A percentile compares a stretch with the other conserved stretches of the same genome.
phyloP scores from a whole-genome alignment of 1,140 invertebrate species.

The Brachionus calyciflorus region DNA sequence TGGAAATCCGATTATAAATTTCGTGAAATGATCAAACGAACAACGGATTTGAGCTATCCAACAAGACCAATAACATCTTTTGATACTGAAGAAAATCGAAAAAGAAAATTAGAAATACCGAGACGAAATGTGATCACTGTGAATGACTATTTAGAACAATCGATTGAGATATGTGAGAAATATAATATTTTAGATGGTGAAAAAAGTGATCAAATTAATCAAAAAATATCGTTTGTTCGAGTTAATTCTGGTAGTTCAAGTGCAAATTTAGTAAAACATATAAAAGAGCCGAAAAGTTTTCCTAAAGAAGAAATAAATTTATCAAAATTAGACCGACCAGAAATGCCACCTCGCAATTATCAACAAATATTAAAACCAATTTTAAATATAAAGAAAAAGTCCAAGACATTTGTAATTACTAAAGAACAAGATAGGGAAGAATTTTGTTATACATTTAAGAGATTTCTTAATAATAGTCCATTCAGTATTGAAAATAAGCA shows the following conservation, averaged over 20 bases:
- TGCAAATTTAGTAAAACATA: neutral
- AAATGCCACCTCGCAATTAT: too few relatives aligned
- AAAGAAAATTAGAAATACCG: neutral
- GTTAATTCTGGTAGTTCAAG: neutral
- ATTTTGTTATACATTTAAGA: neutral
- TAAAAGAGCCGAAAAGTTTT: neutral
- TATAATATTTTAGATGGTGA: neutral
- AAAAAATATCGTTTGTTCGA: conserved; percentile 14
- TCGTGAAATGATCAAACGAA: conserved; percentile 17
- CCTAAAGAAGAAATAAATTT: neutral
- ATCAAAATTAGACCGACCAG: neutral
- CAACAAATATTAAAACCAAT: neutral
- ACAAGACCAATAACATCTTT: neutral
- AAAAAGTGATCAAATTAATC: neutral
- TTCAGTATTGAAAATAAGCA: neutral
- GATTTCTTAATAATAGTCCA: conserved; percentile 27
- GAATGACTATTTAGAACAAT: neutral
- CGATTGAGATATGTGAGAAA: neutral
- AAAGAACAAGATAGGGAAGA: neutral
- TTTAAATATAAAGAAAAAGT: neutral
- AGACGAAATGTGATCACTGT: neutral
- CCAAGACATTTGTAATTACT: neutral
- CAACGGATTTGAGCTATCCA: neutral
- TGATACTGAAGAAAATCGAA: neutral
- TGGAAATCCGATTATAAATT: conserved; percentile 12